These are phyloP conservation scores for Strigops habroptila DNA, from an alignment of 2,113 vertebrate species.

Conservation along the genomic window DNA sequence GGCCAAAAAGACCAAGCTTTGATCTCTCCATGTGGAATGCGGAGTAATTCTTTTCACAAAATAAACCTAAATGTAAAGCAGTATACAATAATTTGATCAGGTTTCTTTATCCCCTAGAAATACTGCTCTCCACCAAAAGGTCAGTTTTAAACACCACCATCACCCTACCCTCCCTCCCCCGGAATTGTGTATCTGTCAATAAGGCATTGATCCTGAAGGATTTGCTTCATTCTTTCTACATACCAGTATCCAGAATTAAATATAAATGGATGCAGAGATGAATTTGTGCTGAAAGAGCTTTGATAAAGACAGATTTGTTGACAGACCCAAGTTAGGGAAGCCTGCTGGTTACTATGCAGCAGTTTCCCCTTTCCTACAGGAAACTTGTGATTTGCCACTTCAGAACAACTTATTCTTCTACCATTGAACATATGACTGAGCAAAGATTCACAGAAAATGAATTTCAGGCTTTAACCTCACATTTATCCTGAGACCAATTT, in stretches of 20 bases:
- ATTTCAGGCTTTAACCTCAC: neutral
- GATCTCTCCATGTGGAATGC: neutral
- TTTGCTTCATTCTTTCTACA: neutral
- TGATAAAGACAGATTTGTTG: neutral
- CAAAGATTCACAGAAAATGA: neutral
- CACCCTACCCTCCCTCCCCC: no score
- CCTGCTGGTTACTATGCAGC: neutral
- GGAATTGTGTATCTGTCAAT: neutral
- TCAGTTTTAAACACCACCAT: neutral
- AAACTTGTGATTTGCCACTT: neutral
- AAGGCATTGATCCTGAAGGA: neutral
- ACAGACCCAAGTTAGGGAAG: neutral
- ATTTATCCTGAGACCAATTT: neutral
- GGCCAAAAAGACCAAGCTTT: neutral
- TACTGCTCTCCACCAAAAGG: neutral
- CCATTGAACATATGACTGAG: neutral
- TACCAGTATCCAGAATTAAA: neutral
- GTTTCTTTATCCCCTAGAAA: neutral
- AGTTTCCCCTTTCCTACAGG: neutral
- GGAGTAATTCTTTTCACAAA: neutral
- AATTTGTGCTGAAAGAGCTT: neutral
- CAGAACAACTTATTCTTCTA: neutral
- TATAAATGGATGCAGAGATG: neutral
- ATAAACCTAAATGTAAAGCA: neutral
- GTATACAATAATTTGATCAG: neutral